Conservation (phyloP, 2,888 invertebrate species). For the Eilema griseolum region DNA sequence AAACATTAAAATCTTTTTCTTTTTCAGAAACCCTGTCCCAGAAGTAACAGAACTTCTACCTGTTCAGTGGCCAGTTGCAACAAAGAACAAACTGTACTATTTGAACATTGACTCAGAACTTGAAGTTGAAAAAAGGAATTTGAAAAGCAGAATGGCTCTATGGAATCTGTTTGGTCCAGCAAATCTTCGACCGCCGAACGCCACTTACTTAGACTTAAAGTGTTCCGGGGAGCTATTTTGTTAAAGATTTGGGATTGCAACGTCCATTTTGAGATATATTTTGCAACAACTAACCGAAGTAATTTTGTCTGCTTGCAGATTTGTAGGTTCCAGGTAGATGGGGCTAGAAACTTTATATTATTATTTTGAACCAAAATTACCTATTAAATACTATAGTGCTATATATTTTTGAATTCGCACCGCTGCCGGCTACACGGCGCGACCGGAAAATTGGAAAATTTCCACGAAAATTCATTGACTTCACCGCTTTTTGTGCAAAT, state of each 20-base stretch:
- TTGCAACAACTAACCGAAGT: constrained; percentile 52
- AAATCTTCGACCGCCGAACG: constrained; percentile 85
- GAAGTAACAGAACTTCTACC: constrained; percentile 55
- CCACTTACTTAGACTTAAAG: constrained; percentile 87
- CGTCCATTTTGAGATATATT: constrained; percentile 78
- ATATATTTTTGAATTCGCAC: no score
- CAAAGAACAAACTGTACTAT: constrained; percentile 43
- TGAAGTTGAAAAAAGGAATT: constrained; percentile 48
- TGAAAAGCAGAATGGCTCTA: constrained; percentile 57
- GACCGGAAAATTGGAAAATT: no score
- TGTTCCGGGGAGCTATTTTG: constrained; percentile 82
- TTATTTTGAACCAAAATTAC: no score
- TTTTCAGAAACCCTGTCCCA: constrained; percentile 62
- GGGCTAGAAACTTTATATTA: no score
- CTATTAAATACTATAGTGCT: no score
- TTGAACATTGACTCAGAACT: constrained; percentile 55
- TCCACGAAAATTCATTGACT: no score
- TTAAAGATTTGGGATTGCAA: constrained; percentile 82
- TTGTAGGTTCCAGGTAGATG: constrained; percentile 14
- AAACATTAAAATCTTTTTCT: constrained; percentile 1
- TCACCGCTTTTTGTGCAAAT: no score
- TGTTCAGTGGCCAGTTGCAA: constrained; percentile 52
- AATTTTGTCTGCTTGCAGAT: constrained; percentile 44
- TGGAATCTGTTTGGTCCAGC: constrained; percentile 77
- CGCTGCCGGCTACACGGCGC: no score